Conservation (phyloP, 2,888 invertebrate species). For the Aproaerema taeniolella region DNA sequence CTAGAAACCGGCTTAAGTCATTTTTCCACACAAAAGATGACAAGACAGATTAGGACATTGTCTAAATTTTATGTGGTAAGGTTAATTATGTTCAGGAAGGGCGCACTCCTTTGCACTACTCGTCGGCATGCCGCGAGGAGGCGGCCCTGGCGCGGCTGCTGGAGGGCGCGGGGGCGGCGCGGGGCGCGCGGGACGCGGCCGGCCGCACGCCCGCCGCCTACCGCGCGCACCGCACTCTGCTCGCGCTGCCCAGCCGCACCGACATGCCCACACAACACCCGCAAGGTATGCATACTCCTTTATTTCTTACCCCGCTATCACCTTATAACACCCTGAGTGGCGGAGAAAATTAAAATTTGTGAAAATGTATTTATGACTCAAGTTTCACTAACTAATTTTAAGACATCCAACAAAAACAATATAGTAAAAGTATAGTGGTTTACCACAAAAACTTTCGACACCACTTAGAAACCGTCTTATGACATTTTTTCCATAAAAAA, state of each 20-base stretch:
- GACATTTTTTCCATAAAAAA: no score
- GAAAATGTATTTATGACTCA: background rate
- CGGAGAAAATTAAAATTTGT: background rate
- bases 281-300: conserved; percentile 41
- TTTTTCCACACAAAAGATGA: no score
- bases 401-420: no score
- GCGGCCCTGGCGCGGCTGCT: conserved; percentile 85
- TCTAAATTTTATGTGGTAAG: no score
- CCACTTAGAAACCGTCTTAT: no score
- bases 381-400: no score
- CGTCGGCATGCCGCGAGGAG: conserved; percentile 85
- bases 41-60: no score
- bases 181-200: conserved; percentile 87
- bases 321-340: no score
- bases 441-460: no score
- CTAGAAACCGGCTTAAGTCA: no score
- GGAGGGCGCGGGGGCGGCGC: conserved; percentile 88
- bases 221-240: conserved; percentile 55
- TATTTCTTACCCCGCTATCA: background rate
- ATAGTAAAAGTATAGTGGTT: no score
- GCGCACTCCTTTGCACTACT: conserved; percentile 90
- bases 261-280: conserved; percentile 40
- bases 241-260: conserved; percentile 59
- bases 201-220: conserved; percentile 64
- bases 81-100: conserved; percentile 47